A percentile compares a stretch with the other conserved stretches of the same genome.
Evolutionary conservation across 2,888 invertebrate genomes (phyloP).

Genomic region (Ophonus ardosiacus): DNA sequence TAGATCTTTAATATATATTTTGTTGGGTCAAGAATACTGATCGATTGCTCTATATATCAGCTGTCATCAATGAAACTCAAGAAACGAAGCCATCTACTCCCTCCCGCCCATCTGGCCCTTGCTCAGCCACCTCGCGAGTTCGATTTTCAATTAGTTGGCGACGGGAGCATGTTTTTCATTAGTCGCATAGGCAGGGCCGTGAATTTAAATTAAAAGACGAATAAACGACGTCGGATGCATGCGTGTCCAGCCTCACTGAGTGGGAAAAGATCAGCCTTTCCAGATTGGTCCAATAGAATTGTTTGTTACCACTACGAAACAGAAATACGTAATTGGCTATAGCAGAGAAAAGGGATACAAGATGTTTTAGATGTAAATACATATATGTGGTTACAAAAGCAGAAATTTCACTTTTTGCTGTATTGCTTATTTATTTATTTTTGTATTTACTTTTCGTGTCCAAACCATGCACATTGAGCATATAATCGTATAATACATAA

Average conservation of each 20-base stretch:
- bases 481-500: no score
- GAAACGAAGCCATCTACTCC: conserved; percentile 44
- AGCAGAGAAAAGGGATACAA: no score
- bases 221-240: conserved; percentile 49
- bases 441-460: no score
- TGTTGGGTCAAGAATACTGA: conserved; percentile 53
- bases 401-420: no score
- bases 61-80: conserved; percentile 57
- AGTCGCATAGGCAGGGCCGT: conserved; percentile 46
- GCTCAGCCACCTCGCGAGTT: conserved; percentile 27
- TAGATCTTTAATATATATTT: conserved; percentile 1
- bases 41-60: conserved; percentile 50
- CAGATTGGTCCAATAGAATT: not conserved
- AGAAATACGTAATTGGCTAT: no score
- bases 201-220: conserved; percentile 61
- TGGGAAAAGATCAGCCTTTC: not conserved
- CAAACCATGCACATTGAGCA: no score
- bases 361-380: no score
- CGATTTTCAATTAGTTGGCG: conserved; percentile 58
- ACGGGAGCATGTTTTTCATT: conserved; percentile 55
- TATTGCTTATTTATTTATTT: no score
- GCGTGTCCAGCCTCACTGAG: conserved; percentile 51
- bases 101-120: not conserved
- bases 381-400: no score
- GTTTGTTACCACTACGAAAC: not conserved